phyloP scores from a whole-genome alignment of 2,113 vertebrate species.

The Tragulus kanchil region DNA sequence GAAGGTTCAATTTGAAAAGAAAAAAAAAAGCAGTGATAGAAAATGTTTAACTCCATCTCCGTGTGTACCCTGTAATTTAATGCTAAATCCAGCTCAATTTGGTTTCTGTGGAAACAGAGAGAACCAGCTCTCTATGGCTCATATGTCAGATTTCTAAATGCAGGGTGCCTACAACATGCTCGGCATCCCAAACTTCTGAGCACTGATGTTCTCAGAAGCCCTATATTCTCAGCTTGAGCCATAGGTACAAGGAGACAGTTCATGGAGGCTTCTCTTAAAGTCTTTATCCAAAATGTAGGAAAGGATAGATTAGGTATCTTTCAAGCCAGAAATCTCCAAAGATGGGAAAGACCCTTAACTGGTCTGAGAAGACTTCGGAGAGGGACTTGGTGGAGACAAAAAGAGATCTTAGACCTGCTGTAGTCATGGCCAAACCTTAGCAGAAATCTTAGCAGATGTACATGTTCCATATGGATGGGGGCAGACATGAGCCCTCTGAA shows the following conservation, averaged over 20 bases:
- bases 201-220: neutral
- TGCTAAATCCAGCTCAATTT: slow-evolving; percentile 60
- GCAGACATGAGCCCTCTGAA: neutral
- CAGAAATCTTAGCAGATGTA: neutral
- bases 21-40: neutral
- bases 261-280: neutral
- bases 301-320: neutral
- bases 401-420: neutral
- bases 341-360: no score
- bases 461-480: neutral
- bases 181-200: neutral
- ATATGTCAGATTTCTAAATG: neutral
- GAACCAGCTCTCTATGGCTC: slow-evolving; percentile 58
- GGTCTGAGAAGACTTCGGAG: neutral
- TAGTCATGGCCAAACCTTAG: neutral
- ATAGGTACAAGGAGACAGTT: neutral
- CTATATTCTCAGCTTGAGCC: neutral
- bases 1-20: slow-evolving; percentile 33
- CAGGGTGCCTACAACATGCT: neutral
- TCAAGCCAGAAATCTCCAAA: neutral
- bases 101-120: slow-evolving; percentile 78
- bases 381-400: neutral
- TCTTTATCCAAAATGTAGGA: neutral
- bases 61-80: slow-evolving; percentile 61
- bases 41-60: slow-evolving; percentile 55